phyloP scores from a whole-genome alignment of 2,113 vertebrate genomes.

The Noturus placidus region DNA sequence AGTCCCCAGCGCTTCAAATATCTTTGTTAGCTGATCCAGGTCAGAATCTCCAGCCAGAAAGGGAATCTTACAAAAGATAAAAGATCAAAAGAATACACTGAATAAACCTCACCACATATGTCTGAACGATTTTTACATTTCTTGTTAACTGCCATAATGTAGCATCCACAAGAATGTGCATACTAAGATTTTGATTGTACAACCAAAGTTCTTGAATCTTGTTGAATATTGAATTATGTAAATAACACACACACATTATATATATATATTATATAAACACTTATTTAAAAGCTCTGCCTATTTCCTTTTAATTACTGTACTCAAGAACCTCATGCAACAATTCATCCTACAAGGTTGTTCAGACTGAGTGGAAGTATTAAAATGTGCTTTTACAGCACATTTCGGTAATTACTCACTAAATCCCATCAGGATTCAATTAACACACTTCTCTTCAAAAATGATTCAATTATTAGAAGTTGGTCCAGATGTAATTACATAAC shows the following conservation, averaged over 20 bases:
- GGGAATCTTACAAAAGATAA: slow-evolving; percentile 77
- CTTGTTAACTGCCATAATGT: not conserved
- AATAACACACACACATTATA: too few species aligned
- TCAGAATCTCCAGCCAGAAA: slow-evolving; percentile 97
- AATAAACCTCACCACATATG: not conserved
- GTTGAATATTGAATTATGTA: not conserved
- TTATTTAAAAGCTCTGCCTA: not conserved
- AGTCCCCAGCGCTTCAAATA: slow-evolving; percentile 96
- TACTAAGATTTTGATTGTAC: not conserved
- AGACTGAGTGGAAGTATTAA: not conserved
- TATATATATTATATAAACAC: not conserved
- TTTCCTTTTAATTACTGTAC: not conserved
- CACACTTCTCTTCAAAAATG: not conserved
- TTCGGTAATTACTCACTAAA: not conserved
- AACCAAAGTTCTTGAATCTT: not conserved
- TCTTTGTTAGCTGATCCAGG: slow-evolving; percentile 93
- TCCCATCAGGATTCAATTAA: not conserved
- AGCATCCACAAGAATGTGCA: not conserved
- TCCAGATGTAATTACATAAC: not conserved
- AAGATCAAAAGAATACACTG: slow-evolving; percentile 9
- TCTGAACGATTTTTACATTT: not conserved
- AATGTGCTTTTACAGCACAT: not conserved
- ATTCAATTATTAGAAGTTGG: not conserved
- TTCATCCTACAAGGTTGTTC: not conserved
- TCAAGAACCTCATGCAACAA: not conserved